Evolutionary conservation across 2,888 invertebrate genomes (phyloP).

Genomic region (Hypomecis atomaria): DNA sequence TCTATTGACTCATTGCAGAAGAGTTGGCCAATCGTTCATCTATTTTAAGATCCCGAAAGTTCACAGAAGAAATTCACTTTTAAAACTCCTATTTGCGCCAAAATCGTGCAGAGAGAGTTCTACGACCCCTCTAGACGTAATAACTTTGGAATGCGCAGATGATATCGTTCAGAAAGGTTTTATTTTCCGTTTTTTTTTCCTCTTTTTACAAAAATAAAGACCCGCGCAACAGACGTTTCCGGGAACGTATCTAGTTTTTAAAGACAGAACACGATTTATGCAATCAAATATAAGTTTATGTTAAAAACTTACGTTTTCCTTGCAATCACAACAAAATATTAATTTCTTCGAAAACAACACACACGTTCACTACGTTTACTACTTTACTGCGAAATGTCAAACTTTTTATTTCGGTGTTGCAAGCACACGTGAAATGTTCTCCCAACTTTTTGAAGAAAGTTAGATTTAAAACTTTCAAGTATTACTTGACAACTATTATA

Average conservation of each 20-base stretch:
- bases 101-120: slow-evolving; percentile 58
- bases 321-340: slow-evolving; percentile 73
- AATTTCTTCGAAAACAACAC: slow-evolving; percentile 64
- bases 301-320: slow-evolving; percentile 75
- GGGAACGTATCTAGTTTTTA: slow-evolving; percentile 52
- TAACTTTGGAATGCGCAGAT: slow-evolving; percentile 78
- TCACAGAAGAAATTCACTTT: slow-evolving; percentile 21
- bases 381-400: slow-evolving; percentile 78
- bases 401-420: slow-evolving; percentile 65
- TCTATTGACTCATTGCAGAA: slow-evolving; percentile 60
- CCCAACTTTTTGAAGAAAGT: slow-evolving; percentile 36
- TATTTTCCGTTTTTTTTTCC: slow-evolving; percentile 70
- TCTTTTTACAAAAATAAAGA: slow-evolving; percentile 63
- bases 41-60: slow-evolving; percentile 65
- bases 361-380: slow-evolving; percentile 77
- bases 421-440: slow-evolving; percentile 44
- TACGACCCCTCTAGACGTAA: slow-evolving; percentile 66
- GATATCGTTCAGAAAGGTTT: slow-evolving; percentile 73
- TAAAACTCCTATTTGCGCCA: slow-evolving; percentile 57
- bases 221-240: slow-evolving; percentile 68
- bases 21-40: slow-evolving; percentile 64
- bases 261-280: slow-evolving; percentile 20
- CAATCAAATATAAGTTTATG: slow-evolving; percentile 56
- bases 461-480: not conserved
- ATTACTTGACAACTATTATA: too few species aligned